A percentile compares a stretch with the other conserved stretches of the same genome.
Evolutionary conservation across 2,797 vertebrate genomes (phyloP).

Genomic region (Bovichtus diacanthus): DNA sequence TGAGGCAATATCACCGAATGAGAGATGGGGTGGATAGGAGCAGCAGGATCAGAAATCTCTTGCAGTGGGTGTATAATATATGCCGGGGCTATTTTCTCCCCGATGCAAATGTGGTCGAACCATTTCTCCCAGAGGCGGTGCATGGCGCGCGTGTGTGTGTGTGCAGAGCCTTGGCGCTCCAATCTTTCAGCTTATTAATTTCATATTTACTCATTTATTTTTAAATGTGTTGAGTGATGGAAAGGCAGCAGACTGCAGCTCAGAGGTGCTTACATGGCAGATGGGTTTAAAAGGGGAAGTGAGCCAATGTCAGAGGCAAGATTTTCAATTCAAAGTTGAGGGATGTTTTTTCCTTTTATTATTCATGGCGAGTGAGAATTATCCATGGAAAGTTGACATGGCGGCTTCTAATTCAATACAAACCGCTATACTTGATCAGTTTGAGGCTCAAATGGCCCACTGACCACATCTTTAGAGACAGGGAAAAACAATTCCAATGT

Average conservation of each 20-base stretch:
- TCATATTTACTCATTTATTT: conserved; percentile 86
- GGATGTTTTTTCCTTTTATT: conserved; percentile 43
- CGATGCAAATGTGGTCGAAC: conserved; percentile 74
- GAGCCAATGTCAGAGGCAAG: conserved; percentile 57
- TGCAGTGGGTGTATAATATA: conserved; percentile 71
- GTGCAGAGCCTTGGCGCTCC: conserved; percentile 50
- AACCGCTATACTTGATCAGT: conserved; percentile 3
- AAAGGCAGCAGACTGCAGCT: conserved; percentile 62
- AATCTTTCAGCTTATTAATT: conserved; percentile 82
- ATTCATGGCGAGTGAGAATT: conserved; percentile 55
- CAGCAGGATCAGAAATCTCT: conserved; percentile 68
- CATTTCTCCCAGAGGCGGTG: conserved; percentile 63
- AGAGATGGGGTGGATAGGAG: conserved; percentile 42
- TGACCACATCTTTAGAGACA: not conserved
- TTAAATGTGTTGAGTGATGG: conserved; percentile 76
- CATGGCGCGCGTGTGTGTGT: conserved; percentile 38
- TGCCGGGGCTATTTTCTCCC: conserved; percentile 65
- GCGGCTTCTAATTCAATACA: not conserved
- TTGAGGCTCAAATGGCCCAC: not conserved
- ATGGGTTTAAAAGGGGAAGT: conserved; percentile 61
- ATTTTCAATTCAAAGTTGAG: conserved; percentile 59
- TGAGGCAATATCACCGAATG: conserved; percentile 34
- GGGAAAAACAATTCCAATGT: not conserved
- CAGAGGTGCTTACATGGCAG: conserved; percentile 67
- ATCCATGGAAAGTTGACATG: conserved; percentile 18